Evolutionary conservation across 2,888 invertebrate genomes (phyloP), one percentile per base, ranked within the genome.

Genomic region (Pristionchus entomophagus): DNA sequence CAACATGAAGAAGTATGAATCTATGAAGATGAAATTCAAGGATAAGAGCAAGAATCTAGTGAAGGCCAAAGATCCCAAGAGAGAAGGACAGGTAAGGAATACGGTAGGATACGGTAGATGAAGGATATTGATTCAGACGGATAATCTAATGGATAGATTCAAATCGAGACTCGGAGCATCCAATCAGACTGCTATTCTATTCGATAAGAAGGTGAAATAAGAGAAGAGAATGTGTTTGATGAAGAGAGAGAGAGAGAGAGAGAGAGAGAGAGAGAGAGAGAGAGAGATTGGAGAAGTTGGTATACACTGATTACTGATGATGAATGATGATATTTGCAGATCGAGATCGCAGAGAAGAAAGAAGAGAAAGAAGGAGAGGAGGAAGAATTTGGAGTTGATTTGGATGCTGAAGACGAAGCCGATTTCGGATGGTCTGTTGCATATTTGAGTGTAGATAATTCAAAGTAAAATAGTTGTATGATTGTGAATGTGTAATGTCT

Each of bases 121-220:
- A 45, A 14, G n/a, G 41, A 32, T 32, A 77, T 77, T 19, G 8
- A 49, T 91, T 14, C 87, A 96, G 93, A 97, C 98, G 0, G 94
- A 97, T 85, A 94, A 96, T 84, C 94, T 98, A 59, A 94, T 98
- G 84, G 96, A 96, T 0, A 96, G 97, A 93, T 98, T 99, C 94
- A 96, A 96, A 93, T 95, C 95, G 2, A 91, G 88, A 81, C 84
- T 91, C 45, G 81, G 86, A 26, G 86, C 87, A 38, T 87, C 91
- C 51, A 87, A 90, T 86, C 88, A 89, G 89, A 94, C 95, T 38
- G 94, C 94, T 3, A 95, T 95, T 73, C 94, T 94, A 65, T 93
- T 94, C 65, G 94, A 94, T 77, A 89, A 90, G 84, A 91, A 91
- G 81, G 89, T 90, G 29, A 32, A 45, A 45, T 26, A 45, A 32